A percentile compares a stretch with the other conserved stretches of the same genome.
These are phyloP conservation scores for Parthenolecanium corni DNA, from an alignment of 2,888 invertebrate genomes.

Conservation along the genomic window DNA sequence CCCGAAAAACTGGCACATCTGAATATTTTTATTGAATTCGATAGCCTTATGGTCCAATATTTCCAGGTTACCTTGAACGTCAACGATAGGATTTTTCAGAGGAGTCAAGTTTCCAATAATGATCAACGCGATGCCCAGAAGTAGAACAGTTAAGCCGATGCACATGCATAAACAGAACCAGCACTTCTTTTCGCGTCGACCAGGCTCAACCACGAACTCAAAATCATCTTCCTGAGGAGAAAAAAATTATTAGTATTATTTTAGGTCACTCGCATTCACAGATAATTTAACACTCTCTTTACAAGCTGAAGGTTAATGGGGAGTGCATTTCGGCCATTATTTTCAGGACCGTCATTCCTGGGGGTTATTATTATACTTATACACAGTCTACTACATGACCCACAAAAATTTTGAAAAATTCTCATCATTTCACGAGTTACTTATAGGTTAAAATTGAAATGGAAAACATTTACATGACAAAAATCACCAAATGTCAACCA, in stretches of 20 bases:
- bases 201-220: constrained; percentile 23
- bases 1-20: constrained; percentile 14
- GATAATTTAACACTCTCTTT: background rate
- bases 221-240: constrained; percentile 25
- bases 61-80: constrained; percentile 8
- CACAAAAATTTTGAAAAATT: too few species aligned
- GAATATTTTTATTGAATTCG: constrained; percentile 5
- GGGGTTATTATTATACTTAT: too few species aligned
- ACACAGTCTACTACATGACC: too few species aligned
- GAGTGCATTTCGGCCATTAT: too few species aligned
- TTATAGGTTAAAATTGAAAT: too few species aligned
- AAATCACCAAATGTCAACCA: too few species aligned
- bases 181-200: constrained; percentile 4
- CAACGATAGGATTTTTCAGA: background rate
- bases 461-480: too few species aligned
- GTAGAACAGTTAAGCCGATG: background rate
- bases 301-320: background rate
- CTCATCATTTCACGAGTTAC: too few species aligned
- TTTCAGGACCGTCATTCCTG: too few species aligned
- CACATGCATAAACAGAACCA: constrained; percentile 10
- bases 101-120: constrained; percentile 8
- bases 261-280: too few species aligned
- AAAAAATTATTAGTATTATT: background rate
- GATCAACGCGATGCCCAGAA: constrained; percentile 1
- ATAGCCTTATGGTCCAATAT: constrained; percentile 21